Percentiles rank a stretch among this genome's conserved stretches.
These are phyloP conservation scores for Andrena flavipes DNA, from an alignment of 2,888 invertebrate genomes.

Conservation along the genomic window DNA sequence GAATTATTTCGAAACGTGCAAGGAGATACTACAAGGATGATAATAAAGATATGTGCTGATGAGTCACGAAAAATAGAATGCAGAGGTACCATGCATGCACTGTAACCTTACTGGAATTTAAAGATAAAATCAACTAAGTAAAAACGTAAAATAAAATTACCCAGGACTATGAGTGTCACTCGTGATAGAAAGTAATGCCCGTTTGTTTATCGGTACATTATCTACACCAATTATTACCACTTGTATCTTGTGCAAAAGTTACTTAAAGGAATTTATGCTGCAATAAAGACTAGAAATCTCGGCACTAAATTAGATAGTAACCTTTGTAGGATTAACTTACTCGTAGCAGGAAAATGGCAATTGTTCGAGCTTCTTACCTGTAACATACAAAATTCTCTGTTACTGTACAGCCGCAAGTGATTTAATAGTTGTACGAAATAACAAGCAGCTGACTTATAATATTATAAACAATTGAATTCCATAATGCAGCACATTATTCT, in stretches of 20 bases:
- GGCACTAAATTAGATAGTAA: too few relatives aligned
- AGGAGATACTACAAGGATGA: background rate
- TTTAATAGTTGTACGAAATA: too few relatives aligned
- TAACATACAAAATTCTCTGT: background rate
- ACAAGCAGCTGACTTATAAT: background rate
- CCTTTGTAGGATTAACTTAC: background rate
- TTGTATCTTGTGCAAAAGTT: too few relatives aligned
- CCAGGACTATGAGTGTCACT: too few relatives aligned
- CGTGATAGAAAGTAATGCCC: too few relatives aligned
- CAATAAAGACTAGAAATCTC: too few relatives aligned
- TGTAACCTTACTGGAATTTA: too few relatives aligned
- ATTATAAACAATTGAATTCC: background rate
- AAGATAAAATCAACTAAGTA: too few relatives aligned
- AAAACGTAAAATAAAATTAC: too few relatives aligned
- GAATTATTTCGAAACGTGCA: background rate
- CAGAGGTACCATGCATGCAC: background rate
- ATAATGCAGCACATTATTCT: background rate
- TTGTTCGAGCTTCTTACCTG: background rate
- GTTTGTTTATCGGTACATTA: too few relatives aligned
- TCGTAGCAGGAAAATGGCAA: background rate
- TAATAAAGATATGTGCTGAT: background rate
- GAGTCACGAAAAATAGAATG: background rate
- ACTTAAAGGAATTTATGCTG: too few relatives aligned
- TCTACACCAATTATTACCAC: too few relatives aligned
- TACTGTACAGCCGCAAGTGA: background rate